Percentiles rank a stretch among this genome's conserved stretches.
Evolutionary conservation across 2,888 invertebrate species (phyloP).

Genomic region (Philereme transversata): DNA sequence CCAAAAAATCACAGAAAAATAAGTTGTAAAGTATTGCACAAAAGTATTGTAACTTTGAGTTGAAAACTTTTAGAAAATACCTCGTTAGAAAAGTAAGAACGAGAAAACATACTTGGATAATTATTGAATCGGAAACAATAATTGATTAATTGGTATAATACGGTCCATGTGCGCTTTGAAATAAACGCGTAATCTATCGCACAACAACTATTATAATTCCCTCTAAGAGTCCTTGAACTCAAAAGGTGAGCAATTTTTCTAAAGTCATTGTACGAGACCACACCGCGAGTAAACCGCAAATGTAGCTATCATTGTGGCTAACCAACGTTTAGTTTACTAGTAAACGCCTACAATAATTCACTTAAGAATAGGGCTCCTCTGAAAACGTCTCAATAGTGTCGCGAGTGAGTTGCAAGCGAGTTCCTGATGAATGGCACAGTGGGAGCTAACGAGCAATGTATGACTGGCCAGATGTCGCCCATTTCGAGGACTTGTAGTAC

Average conservation of each 20-base stretch:
- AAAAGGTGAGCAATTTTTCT: slow-evolving; percentile 47
- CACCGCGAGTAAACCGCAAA: slow-evolving; percentile 52
- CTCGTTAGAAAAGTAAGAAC: too few relatives aligned
- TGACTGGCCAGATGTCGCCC: slow-evolving; percentile 54
- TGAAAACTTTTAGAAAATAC: too few relatives aligned
- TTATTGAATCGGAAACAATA: too few relatives aligned
- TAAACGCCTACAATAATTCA: slow-evolving; percentile 65
- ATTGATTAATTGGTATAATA: slow-evolving; percentile 19
- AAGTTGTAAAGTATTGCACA: too few relatives aligned
- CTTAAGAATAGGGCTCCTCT: slow-evolving; percentile 56
- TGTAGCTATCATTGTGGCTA: slow-evolving; percentile 48
- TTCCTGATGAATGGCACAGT: slow-evolving; percentile 57
- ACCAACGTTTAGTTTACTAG: slow-evolving; percentile 54
- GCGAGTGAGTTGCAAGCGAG: slow-evolving; percentile 54
- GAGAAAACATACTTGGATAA: too few relatives aligned
- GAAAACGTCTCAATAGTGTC: slow-evolving; percentile 64
- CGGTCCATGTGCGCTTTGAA: slow-evolving; percentile 19
- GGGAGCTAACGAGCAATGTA: slow-evolving; percentile 57
- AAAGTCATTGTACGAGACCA: slow-evolving; percentile 52
- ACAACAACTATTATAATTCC: slow-evolving; percentile 32
- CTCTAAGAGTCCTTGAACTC: slow-evolving; percentile 41
- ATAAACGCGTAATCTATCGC: slow-evolving; percentile 26
- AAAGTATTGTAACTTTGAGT: too few relatives aligned
- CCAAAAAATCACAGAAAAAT: too few relatives aligned
- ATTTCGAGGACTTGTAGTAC: slow-evolving; percentile 40